Base-by-base conservation (phyloP, 92 coral and sea anemone species). In the Phenganax marumi region DNA sequence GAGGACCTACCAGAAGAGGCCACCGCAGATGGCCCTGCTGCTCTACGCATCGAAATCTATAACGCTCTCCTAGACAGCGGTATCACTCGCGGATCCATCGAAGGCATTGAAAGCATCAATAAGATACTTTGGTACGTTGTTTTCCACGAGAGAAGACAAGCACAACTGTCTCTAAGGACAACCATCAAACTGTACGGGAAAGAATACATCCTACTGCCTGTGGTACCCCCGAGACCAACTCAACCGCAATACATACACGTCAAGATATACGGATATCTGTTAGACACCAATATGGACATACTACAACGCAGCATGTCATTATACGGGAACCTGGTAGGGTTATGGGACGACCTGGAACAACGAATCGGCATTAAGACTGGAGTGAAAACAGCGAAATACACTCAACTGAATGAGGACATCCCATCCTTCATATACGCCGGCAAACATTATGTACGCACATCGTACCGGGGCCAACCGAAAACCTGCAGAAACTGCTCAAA, bases 371-470 rank as follows among this genome's bases (percentile, higher is more conserved):
- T 73, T 16, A 73, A 73, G 23, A 73, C 79, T 1, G 79, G 79
- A 10, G 61, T 50, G 6, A 50, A 52, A 16, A 39, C 5, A 10
- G 60, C 21, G n/a, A 53, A 7, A 16, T 17, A 6, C 26, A n/a
- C 23, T 5, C 18, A 51, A 39, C 51, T 50, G 8, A 14, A 50
- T 10, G 53, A 52, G 23, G 7, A 16, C 10, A 73, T 50, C 10
- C 60, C 79, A 6, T 73, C 79, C 11, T 73, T 50, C 21, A 50
- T 73, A 2, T 48, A 73, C 18, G 79, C 53, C 25, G 79, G 79
- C 22, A 47, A 21, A 16, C n/a, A 73, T 25, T 62, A 73, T 6
- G 53, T 73, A 2, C 79, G 79, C 1, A 50, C 13, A 7, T 13
- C 25, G 3, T 73, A 73, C 54, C 16, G 1, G 0, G 79, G 79